Base-by-base conservation (phyloP, 2,797 vertebrate genomes). In the Octomys mimax region DNA sequence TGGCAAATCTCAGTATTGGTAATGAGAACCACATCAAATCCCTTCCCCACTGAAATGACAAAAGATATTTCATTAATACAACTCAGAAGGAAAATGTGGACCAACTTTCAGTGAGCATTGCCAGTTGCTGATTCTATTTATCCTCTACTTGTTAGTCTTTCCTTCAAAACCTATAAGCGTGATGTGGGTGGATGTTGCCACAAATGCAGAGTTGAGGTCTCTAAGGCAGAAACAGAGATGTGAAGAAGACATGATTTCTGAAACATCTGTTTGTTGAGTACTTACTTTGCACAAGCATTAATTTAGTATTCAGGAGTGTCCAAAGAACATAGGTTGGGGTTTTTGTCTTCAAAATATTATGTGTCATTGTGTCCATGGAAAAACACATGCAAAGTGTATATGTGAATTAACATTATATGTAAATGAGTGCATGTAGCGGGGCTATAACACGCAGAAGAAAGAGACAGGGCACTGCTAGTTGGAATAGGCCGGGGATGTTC, bases 1-100 rank as follows among this genome's bases (percentile, higher is more conserved):
- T 96, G 85, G 62, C 89, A 97, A 97, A 88, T 95, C 64, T 96
- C 80, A 95, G 86, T 59, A 57, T 59, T 90, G 80, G 78, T 85
- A 87, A 59, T 96, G 10, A 95, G 62, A 62, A 96, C 57, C 71
- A 54, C 26, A 85, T 61, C 12, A 61, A 77, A 62, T 85, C 84
- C 71, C 93, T 91, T 61, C 9, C 79, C 78, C 61, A 94, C 21
- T 22, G 90, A 61, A 46, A 80, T 16, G 97, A 71, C 57, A 83
- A 52, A 89, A 85, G 86, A 92, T 0, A 3, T 97, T 97, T 96
- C 71, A 94, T 81, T 80, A 42, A 78, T 10, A 19, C 13, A 78
- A 39, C 26, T 86, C 36, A 33, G 61, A 70, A 66, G 52, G 64
- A 54, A 9, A 87, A 46, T 22, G 12, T 33, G 6, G 9, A 68